Percentiles rank a stretch among this genome's conserved stretches.
These are phyloP conservation scores for Batillaria attramentaria DNA, from an alignment of 1,140 invertebrate species.

Conservation along the genomic window DNA sequence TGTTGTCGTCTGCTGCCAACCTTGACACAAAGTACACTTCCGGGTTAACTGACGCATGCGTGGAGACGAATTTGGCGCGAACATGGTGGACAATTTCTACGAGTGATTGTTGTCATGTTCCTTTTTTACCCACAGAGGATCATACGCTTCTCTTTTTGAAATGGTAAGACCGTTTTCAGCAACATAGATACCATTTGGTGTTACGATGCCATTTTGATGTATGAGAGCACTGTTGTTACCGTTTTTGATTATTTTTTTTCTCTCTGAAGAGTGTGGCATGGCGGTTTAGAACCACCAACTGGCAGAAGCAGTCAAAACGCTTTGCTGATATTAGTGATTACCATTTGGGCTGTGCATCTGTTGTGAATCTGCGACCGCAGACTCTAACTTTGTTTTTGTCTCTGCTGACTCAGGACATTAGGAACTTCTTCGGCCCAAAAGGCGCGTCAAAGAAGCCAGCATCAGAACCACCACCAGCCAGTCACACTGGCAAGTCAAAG, in stretches of 20 bases:
- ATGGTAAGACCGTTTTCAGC: no score
- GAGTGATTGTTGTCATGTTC: not conserved
- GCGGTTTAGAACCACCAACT: not conserved
- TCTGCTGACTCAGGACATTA: constrained; percentile 48
- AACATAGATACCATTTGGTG: no score
- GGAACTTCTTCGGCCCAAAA: constrained; percentile 46
- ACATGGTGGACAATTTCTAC: not conserved
- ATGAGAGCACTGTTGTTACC: not conserved
- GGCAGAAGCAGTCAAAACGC: no score
- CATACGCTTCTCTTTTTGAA: not conserved
- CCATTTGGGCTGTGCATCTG: no score
- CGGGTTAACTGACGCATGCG: constrained; percentile 22
- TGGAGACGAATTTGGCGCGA: constrained; percentile 19
- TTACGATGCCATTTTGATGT: no score
- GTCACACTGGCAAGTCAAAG: constrained; percentile 25
- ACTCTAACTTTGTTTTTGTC: not conserved
- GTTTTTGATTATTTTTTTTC: not conserved
- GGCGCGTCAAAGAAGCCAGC: constrained; percentile 30
- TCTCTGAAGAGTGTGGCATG: not conserved
- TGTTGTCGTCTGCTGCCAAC: not conserved
- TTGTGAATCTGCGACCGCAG: no score
- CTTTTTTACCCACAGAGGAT: not conserved
- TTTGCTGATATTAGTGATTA: no score
- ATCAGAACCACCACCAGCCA: not conserved
- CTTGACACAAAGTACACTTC: constrained; percentile 10